Percentiles rank a stretch among this genome's conserved stretches.
These are phyloP conservation scores for Melanotaenia trifasciata DNA, from an alignment of 2,797 vertebrate species.

Conservation along the genomic window DNA sequence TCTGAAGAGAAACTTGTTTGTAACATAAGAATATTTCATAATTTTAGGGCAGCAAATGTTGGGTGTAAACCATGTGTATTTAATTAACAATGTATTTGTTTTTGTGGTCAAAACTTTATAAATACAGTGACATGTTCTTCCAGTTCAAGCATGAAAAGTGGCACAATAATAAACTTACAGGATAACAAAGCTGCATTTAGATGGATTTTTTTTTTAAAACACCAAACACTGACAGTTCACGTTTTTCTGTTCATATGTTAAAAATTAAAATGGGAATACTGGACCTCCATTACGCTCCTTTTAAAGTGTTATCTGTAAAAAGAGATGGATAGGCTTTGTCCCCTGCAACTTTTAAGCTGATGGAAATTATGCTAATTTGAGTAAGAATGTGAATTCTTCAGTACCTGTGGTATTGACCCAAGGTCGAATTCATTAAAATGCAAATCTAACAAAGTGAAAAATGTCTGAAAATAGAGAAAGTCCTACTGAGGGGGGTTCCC, in stretches of 20 bases:
- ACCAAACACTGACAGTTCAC: slow-evolving; percentile 15
- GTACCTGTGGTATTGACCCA: slow-evolving; percentile 85
- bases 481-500: slow-evolving; percentile 66
- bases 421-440: slow-evolving; percentile 88
- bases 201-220: slow-evolving; percentile 31
- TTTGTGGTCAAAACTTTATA: neutral
- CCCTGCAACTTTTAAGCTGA: slow-evolving; percentile 81
- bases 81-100: neutral
- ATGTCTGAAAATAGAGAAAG: slow-evolving; percentile 75
- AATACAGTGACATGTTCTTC: neutral
- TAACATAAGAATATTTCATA: accelerated
- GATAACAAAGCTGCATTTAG: slow-evolving; percentile 21
- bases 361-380: slow-evolving; percentile 87
- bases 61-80: neutral
- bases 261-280: slow-evolving; percentile 62
- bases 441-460: slow-evolving; percentile 83
- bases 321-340: slow-evolving; percentile 78
- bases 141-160: neutral
- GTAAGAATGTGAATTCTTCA: slow-evolving; percentile 78
- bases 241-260: slow-evolving; percentile 47
- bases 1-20: neutral
- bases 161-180: neutral
- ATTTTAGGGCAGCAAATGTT: neutral
- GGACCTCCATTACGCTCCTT: slow-evolving; percentile 55
- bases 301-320: slow-evolving; percentile 76